Evolutionary conservation across 2,113 vertebrate species (phyloP), one percentile per base, ranked within the genome.

Genomic region (Sisor rabdophorus): DNA sequence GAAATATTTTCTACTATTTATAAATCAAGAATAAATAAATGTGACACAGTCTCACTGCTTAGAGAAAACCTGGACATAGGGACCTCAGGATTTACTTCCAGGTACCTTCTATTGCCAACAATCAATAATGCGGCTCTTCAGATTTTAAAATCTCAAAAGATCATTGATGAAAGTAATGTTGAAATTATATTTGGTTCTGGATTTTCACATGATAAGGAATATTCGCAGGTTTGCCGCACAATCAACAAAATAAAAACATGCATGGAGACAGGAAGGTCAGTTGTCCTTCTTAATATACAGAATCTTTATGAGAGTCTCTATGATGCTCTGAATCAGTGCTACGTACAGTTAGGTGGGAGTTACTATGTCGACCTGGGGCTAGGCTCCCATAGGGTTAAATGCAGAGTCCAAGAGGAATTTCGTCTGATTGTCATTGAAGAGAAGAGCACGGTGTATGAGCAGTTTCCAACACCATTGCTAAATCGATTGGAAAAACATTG

Each of bases 401-500:
- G 94, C 52, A 85, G 93, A 1, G 93, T 95, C 13, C 91, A 94
- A 79, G 75, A 89, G 0, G 81, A 83, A 54, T 95, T 95, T 85
- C 90, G 90, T 12, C 68, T 95, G 80, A 86, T 94, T 0, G 93
- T 95, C 83, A 91, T 95, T 0, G 94, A 94, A 58, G 94, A 95
- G 84, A 93, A 92, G 12, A 90, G 90, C 0, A 89, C 93, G 3
- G 94, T 94, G 0, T 92, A 93, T 59, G 79, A 79, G 26, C 90
- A 89, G 30, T 95, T 95, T 4, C 93, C 94, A 53, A 90, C 93
- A 47, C 94, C 94, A 0, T 88, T 95, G 16, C 90, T 95, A 61
- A 95, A 95, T 85, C 89, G 94, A 11, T 88, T 95, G 75, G 94
- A 95, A 59, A 95, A 95, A 79, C 93, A 95, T 85, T 94, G 91